Evolutionary conservation across 92 coral and sea anemone species (phyloP).

Genomic region (Pocillopora meandrina): DNA sequence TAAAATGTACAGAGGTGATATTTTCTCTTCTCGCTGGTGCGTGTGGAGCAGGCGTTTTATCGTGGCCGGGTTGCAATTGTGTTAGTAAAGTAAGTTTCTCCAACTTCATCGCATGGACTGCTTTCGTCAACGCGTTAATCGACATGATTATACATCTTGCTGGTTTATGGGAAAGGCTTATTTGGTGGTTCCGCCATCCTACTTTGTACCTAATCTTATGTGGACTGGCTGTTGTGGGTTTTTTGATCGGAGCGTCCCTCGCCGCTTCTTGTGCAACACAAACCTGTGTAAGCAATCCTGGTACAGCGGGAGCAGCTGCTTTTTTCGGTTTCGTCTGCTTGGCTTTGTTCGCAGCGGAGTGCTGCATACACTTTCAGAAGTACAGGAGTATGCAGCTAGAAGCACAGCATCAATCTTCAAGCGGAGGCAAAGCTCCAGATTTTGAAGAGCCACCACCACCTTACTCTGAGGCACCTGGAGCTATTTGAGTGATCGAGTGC

Average conservation of each 20-base stretch:
- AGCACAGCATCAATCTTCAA: slow-evolving; percentile 64
- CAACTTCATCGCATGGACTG: slow-evolving; percentile 87
- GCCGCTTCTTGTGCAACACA: slow-evolving; percentile 57
- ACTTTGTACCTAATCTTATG: slow-evolving; percentile 57
- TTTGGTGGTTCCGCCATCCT: slow-evolving; percentile 85
- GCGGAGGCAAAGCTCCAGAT: slow-evolving; percentile 3
- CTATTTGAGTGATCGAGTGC: background rate
- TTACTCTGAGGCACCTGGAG: background rate
- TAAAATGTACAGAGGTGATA: slow-evolving; percentile 61
- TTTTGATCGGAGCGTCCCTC: slow-evolving; percentile 67
- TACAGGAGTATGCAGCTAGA: slow-evolving; percentile 78
- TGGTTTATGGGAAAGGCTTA: slow-evolving; percentile 89
- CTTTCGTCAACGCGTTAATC: slow-evolving; percentile 77
- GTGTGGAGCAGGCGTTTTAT: slow-evolving; percentile 7
- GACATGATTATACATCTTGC: slow-evolving; percentile 83
- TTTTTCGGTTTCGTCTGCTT: slow-evolving; percentile 76
- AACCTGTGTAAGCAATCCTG: slow-evolving; percentile 13
- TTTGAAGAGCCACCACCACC: slow-evolving; percentile 1
- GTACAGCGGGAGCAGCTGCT: slow-evolving; percentile 76
- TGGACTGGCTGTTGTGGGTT: slow-evolving; percentile 71
- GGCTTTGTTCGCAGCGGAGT: slow-evolving; percentile 73
- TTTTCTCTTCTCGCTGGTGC: slow-evolving; percentile 71
- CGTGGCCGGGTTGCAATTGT: background rate
- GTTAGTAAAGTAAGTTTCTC: slow-evolving; percentile 58
- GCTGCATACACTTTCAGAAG: slow-evolving; percentile 61